Percentiles rank a stretch among this genome's conserved stretches.
Conservation (phyloP, 2,888 invertebrate species). For the Caenorhabditis zanzibari region DNA sequence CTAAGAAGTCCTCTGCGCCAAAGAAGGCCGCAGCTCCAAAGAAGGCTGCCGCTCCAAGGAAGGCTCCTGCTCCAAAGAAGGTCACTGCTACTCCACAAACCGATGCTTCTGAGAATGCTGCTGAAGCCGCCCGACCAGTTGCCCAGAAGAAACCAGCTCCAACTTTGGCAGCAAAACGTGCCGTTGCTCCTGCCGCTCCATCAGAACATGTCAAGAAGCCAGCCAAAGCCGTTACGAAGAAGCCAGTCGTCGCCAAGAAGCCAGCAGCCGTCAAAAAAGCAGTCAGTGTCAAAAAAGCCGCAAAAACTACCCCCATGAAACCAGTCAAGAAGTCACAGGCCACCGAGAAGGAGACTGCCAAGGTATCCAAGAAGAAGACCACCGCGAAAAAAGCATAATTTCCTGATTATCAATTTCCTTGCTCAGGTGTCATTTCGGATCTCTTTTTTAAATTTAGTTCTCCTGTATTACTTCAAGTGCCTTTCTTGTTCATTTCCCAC, state of each 20-base stretch:
- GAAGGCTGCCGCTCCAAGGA: background rate
- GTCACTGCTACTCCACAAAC: no score
- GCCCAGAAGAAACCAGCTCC: no score
- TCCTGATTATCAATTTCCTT: background rate
- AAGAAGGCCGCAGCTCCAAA: background rate
- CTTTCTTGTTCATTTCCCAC: background rate
- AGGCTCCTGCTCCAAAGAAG: no score
- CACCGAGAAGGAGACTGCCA: conserved; percentile 45
- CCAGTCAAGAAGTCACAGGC: no score
- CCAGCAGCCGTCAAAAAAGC: conserved; percentile 6
- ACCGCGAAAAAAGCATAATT: background rate
- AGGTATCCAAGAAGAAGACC: conserved; percentile 61
- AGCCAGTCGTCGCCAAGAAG: conserved; percentile 35
- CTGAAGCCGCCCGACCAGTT: no score
- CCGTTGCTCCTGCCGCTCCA: no score
- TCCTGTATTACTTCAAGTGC: no score
- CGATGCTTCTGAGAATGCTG: no score
- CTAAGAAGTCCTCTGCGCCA: conserved; percentile 29
- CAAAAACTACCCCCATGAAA: conserved; percentile 50
- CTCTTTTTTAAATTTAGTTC: no score
- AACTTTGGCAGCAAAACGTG: no score
- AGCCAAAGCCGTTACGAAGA: conserved; percentile 6
- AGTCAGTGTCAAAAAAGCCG: conserved; percentile 51
- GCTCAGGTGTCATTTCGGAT: no score
- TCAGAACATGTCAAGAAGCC: conserved; percentile 2